Percentiles rank a stretch among this genome's conserved stretches.
These are phyloP conservation scores for Odontomachus brunneus DNA, from an alignment of 1,140 invertebrate genomes.

Conservation along the genomic window DNA sequence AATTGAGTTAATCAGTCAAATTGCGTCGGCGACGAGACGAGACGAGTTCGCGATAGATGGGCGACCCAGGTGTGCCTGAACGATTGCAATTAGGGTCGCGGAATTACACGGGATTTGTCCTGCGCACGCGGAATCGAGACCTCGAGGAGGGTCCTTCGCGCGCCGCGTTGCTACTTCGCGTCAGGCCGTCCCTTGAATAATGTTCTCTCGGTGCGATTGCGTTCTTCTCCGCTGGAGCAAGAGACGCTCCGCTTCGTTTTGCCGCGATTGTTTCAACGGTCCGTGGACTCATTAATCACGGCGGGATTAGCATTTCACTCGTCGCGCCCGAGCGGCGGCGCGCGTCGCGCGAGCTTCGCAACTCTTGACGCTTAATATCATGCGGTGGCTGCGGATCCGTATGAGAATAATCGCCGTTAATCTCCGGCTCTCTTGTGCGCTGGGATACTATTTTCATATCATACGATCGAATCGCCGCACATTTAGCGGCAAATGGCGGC, in stretches of 20 bases:
- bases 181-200: conserved; percentile 55
- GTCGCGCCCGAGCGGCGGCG: not conserved
- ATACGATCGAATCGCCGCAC: not conserved
- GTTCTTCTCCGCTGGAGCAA: not conserved
- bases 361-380: not conserved
- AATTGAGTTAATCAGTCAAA: conserved; percentile 29
- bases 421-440: not conserved
- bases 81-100: conserved; percentile 42
- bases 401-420: conserved; percentile 24
- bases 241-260: not conserved
- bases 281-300: not conserved
- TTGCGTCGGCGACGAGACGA: not conserved
- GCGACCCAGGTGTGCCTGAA: conserved; percentile 39
- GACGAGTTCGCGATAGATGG: conserved; percentile 19
- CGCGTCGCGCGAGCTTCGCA: not conserved
- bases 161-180: conserved; percentile 41
- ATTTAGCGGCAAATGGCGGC: not conserved
- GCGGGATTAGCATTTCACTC: not conserved
- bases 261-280: not conserved
- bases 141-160: conserved; percentile 70
- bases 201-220: conserved; percentile 29
- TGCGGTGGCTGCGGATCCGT: not conserved
- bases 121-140: conserved; percentile 6
- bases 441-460: not conserved
- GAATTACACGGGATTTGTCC: conserved; percentile 22